Conservation (phyloP, 2,113 vertebrate species). For the Phodopus roborovskii region DNA sequence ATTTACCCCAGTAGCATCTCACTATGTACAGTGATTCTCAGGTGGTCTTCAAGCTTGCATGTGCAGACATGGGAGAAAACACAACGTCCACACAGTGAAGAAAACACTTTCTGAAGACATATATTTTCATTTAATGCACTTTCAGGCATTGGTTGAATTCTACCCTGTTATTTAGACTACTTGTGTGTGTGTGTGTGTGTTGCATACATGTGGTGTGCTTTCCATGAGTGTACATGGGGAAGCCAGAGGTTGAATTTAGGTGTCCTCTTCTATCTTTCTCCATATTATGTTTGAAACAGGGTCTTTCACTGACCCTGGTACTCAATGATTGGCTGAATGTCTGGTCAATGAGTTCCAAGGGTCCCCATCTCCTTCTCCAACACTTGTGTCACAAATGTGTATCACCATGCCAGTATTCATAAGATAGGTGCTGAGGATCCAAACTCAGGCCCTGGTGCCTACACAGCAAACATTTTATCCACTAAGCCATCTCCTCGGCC, state of each 20-base stretch:
- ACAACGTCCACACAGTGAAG: neutral
- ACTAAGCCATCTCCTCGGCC: neutral
- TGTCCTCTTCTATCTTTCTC: neutral
- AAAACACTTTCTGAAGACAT: constrained; percentile 9
- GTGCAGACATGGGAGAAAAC: neutral
- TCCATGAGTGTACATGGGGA: too few relatives aligned
- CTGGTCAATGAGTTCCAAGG: neutral
- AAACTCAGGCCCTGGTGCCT: neutral
- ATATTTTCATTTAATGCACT: neutral
- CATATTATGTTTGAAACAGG: neutral
- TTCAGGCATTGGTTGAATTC: neutral
- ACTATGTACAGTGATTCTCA: neutral
- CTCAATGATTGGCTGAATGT: neutral
- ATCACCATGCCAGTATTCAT: neutral
- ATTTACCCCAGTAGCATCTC: neutral
- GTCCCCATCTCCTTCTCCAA: neutral
- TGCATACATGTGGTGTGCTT: neutral
- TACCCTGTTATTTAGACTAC: neutral
- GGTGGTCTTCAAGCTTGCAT: neutral
- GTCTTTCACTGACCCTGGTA: neutral
- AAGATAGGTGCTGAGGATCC: neutral
- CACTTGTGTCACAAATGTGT: neutral
- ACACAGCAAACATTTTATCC: neutral
- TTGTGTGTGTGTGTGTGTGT: neutral
- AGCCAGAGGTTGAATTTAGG: neutral